These are phyloP conservation scores for Capromys pilorides DNA, from an alignment of 2,797 vertebrate species.

Conservation along the genomic window DNA sequence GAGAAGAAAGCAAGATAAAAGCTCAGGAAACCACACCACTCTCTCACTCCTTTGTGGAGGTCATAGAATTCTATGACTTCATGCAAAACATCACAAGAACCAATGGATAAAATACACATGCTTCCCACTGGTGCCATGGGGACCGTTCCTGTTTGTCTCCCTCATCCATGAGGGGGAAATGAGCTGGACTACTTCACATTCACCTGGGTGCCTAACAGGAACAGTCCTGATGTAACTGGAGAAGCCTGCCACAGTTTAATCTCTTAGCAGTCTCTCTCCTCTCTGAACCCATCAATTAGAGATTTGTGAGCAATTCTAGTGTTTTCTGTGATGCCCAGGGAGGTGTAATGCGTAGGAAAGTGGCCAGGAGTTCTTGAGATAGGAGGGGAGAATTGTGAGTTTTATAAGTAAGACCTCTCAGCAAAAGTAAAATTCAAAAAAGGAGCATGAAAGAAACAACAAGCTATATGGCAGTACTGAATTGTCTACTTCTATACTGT, in stretches of 20 bases:
- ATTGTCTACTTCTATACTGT: background rate
- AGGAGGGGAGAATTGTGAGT: slow-evolving; percentile 59
- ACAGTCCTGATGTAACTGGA: slow-evolving; percentile 69
- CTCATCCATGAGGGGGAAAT: background rate
- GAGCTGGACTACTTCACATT: slow-evolving; percentile 43
- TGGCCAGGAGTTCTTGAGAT: slow-evolving; percentile 42
- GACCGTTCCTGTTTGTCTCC: background rate
- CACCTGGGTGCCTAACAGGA: slow-evolving; percentile 63
- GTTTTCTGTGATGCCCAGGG: slow-evolving; percentile 77
- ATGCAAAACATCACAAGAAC: slow-evolving; percentile 39
- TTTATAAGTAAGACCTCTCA: slow-evolving; percentile 63
- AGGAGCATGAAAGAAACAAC: slow-evolving; percentile 43
- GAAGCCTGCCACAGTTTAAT: slow-evolving; percentile 74
- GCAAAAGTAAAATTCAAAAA: background rate
- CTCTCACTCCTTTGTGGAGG: background rate
- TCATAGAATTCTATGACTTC: slow-evolving; percentile 49
- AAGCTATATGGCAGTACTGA: background rate
- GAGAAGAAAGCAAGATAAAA: background rate
- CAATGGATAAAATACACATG: slow-evolving; percentile 57
- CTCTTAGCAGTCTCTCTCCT: slow-evolving; percentile 72
- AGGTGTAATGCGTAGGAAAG: slow-evolving; percentile 67
- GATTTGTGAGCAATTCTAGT: slow-evolving; percentile 76
- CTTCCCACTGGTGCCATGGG: slow-evolving; percentile 55
- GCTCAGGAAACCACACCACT: background rate
- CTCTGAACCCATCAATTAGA: slow-evolving; percentile 82